Evolutionary conservation across 2,888 invertebrate genomes (phyloP).

Genomic region (Anodontia alba): DNA sequence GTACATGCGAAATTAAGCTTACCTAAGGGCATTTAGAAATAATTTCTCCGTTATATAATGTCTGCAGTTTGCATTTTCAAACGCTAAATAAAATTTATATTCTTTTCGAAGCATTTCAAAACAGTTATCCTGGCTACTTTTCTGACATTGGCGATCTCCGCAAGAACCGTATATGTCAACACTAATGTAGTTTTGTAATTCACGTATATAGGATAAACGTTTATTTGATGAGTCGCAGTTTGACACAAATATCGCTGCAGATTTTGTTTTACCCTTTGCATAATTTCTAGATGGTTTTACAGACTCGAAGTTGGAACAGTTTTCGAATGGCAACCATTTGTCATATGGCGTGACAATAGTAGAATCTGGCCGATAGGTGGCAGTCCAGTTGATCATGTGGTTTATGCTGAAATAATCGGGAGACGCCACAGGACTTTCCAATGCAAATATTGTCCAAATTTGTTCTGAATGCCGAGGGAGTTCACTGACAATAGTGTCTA

Average conservation of each 20-base stretch:
- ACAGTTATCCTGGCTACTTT: slow-evolving; percentile 91
- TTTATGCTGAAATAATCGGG: slow-evolving; percentile 90
- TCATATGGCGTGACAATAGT: slow-evolving; percentile 98
- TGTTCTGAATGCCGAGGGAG: slow-evolving; percentile 70
- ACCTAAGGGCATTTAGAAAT: slow-evolving; percentile 96
- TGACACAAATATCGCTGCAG: slow-evolving; percentile 98
- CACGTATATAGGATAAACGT: slow-evolving; percentile 92
- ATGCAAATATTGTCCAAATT: slow-evolving; percentile 96
- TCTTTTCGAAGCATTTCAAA: slow-evolving; percentile 94
- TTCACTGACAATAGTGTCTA: not conserved
- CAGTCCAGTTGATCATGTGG: slow-evolving; percentile 97
- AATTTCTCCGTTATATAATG: slow-evolving; percentile 99
- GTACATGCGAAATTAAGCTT: slow-evolving; percentile 85
- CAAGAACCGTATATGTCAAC: slow-evolving; percentile 83
- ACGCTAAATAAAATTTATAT: slow-evolving; percentile 98
- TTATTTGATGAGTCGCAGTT: slow-evolving; percentile 97
- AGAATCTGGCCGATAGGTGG: slow-evolving; percentile 96
- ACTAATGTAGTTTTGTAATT: slow-evolving; percentile 93
- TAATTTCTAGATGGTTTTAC: slow-evolving; percentile 67
- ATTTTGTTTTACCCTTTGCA: slow-evolving; percentile 94
- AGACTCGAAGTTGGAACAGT: slow-evolving; percentile 87
- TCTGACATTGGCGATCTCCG: slow-evolving; percentile 85
- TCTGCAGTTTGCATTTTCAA: slow-evolving; percentile 97
- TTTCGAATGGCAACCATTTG: slow-evolving; percentile 95
- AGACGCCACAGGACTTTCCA: slow-evolving; percentile 98